Conservation (phyloP, 35 echinoderm and acorn worm species). For the Apostichopus parvimensis region DNA sequence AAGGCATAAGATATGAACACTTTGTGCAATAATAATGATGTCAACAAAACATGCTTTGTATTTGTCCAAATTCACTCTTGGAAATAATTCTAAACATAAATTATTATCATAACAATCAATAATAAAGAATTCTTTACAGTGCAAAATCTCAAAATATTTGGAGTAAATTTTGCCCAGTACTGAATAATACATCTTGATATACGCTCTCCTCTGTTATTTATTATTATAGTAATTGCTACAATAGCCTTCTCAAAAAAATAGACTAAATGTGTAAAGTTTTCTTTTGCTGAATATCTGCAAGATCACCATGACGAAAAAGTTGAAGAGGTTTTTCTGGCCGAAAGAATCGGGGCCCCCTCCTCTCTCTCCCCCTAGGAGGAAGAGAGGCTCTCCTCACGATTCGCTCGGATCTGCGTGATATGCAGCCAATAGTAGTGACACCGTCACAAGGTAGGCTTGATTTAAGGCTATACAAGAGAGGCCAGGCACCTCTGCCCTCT, state of each 20-base stretch:
- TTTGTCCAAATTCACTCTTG: conserved; percentile 59
- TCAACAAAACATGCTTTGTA: conserved; percentile 44
- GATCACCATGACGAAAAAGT: background rate
- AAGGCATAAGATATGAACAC: conserved; percentile 67
- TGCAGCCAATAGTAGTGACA: background rate
- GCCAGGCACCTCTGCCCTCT: background rate
- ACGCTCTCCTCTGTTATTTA: conserved; percentile 32
- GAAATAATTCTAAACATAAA: conserved; percentile 60
- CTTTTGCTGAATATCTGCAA: background rate
- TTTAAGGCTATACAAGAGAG: conserved; percentile 15
- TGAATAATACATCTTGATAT: conserved; percentile 59
- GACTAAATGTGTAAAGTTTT: background rate
- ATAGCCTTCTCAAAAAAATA: conserved; percentile 5
- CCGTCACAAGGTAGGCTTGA: conserved; percentile 1
- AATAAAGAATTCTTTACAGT: conserved; percentile 46
- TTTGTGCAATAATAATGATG: conserved; percentile 64
- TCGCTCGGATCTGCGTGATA: background rate
- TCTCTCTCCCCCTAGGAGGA: no score
- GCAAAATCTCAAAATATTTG: conserved; percentile 47
- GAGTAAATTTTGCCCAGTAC: conserved; percentile 56
- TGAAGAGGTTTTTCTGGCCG: background rate
- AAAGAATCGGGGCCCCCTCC: background rate
- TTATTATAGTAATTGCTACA: conserved; percentile 23
- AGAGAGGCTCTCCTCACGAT: background rate
- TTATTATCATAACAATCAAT: conserved; percentile 35